Evolutionary conservation across 2,888 invertebrate species (phyloP), one percentile per base, ranked within the genome.

Genomic region (Hirtodrosophila alboralis): DNA sequence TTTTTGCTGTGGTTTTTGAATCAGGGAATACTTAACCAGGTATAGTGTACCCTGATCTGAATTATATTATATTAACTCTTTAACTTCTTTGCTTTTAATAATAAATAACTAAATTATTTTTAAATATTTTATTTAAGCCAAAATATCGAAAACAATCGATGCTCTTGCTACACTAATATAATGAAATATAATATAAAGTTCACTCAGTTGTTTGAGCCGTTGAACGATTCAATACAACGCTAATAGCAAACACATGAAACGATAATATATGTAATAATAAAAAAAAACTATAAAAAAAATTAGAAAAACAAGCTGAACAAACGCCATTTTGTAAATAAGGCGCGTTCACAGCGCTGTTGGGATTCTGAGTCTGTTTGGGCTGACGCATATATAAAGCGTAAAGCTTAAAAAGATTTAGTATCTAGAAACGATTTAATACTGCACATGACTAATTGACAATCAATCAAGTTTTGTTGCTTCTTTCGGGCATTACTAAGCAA

Each of bases 361-460:
- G 48, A 36, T 34, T 48, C 37, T 41, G 23, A 26, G 18, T 31
- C 41, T 41, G 21, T 33, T 37, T 34, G 6, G n/a, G 57, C 51
- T 71, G 72, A 72, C 71, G 67, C 71, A 71, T 64, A 71, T 64
- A 47, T 30, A 33, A 54, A 40, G 47, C 47, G 44, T 26, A 33
- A 28, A 40, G 60, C 60, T 70, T 49, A 33, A 48, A 31, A 57
- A 62, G 68, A 77, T 77, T 68, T 63, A 68, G 56, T 54, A 69
- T 73, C 61, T 64, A 59, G 54, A 49, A 67, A 52, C 65, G 48
- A 43, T 53, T 84, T 63, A 68, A 74, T 67, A 66, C 58, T 51
- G 56, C 51, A 59, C 58, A 70, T 79, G 80, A 83, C 84, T 83
- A 84, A 84, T 76, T 79, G 72, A 72, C 75, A 60, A 80, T 79